These are phyloP conservation scores for Resseliella maxima DNA, from an alignment of 2,888 invertebrate genomes.

Conservation along the genomic window DNA sequence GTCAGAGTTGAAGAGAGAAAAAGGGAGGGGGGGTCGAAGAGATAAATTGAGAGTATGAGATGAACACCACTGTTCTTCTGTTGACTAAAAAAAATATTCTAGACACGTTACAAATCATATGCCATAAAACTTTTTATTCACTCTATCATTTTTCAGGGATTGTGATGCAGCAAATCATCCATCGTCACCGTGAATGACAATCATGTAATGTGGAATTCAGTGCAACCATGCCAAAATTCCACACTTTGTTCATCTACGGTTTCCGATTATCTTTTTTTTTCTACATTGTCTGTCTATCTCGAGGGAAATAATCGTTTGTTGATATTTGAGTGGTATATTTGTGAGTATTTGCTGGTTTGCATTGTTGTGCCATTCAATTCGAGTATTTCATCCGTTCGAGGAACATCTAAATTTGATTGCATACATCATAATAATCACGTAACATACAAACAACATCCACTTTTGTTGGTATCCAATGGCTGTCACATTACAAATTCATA, in stretches of 20 bases:
- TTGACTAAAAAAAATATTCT: not conserved
- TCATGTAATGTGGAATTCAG: constrained; percentile 25
- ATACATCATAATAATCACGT: constrained; percentile 46
- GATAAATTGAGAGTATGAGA: too few relatives aligned
- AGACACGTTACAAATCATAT: constrained; percentile 51
- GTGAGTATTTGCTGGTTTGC: constrained; percentile 11
- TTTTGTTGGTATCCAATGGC: constrained; percentile 1
- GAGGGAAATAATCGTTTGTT: constrained; percentile 51
- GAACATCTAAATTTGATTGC: constrained; percentile 36
- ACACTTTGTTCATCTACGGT: constrained; percentile 21
- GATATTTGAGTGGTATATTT: constrained; percentile 26
- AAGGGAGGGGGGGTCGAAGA: too few relatives aligned
- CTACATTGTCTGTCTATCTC: not conserved
- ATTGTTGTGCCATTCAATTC: not conserved
- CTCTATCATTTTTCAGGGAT: constrained; percentile 22
- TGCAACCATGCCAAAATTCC: constrained; percentile 31
- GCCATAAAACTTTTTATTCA: constrained; percentile 43
- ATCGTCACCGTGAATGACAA: constrained; percentile 7
- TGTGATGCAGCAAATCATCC: constrained; percentile 14
- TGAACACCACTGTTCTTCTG: not conserved
- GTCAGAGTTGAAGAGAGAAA: not conserved
- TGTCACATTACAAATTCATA: constrained; percentile 47
- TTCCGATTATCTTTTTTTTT: not conserved
- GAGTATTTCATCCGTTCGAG: not conserved
- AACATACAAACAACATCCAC: not conserved